phyloP scores from a whole-genome alignment of 2,113 vertebrate genomes.

The Marmota monax region DNA sequence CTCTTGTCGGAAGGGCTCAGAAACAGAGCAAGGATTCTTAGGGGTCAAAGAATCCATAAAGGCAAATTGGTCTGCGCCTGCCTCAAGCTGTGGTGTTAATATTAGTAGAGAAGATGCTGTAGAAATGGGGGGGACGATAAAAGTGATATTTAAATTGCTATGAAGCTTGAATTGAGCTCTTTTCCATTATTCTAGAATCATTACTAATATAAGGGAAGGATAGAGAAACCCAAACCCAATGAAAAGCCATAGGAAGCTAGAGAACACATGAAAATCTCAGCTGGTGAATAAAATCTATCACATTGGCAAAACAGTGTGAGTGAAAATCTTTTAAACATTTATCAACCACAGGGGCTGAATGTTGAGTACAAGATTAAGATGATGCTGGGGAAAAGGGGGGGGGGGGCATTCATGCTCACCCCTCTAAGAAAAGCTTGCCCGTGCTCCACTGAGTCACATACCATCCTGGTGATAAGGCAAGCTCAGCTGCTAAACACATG shows the following conservation, averaged over 20 bases:
- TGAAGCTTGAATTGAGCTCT: slow-evolving; percentile 76
- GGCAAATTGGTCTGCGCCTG: slow-evolving; percentile 78
- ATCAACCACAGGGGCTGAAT: slow-evolving; percentile 50
- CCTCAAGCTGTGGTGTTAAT: slow-evolving; percentile 84
- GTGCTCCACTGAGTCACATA: slow-evolving; percentile 24
- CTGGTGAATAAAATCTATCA: slow-evolving; percentile 74
- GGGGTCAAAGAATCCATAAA: slow-evolving; percentile 83
- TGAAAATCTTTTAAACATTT: slow-evolving; percentile 79
- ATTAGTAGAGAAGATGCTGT: slow-evolving; percentile 73
- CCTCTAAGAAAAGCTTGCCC: slow-evolving; percentile 57
- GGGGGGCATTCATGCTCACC: background rate
- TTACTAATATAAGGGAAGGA: slow-evolving; percentile 74
- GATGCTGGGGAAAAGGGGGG: background rate
- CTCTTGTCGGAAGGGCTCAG: slow-evolving; percentile 60
- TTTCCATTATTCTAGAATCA: slow-evolving; percentile 78
- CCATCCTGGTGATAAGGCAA: slow-evolving; percentile 20
- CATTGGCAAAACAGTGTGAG: slow-evolving; percentile 66
- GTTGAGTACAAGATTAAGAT: slow-evolving; percentile 61
- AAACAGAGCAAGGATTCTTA: slow-evolving; percentile 79
- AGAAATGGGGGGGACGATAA: slow-evolving; percentile 75
- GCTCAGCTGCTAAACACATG: background rate
- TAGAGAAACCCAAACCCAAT: slow-evolving; percentile 68
- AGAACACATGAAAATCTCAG: slow-evolving; percentile 76
- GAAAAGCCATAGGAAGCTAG: slow-evolving; percentile 73
- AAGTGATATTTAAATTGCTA: slow-evolving; percentile 82